A percentile compares a stretch with the other conserved stretches of the same genome.
Conservation (phyloP, 2,113 vertebrate genomes). For the Isichthys henryi region DNA sequence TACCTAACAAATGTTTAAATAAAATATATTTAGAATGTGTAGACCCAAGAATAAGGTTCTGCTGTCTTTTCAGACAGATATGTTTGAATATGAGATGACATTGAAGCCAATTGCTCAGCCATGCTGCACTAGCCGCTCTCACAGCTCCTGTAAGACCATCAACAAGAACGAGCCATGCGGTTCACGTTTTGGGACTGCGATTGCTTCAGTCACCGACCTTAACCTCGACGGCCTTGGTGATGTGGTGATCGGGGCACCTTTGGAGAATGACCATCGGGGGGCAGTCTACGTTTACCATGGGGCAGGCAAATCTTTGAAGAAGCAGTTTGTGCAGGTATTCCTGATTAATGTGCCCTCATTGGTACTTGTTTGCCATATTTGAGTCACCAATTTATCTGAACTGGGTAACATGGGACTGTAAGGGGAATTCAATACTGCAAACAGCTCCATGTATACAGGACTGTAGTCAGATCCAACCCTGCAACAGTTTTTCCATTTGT, state of each 20-base stretch:
- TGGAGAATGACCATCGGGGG: slow-evolving; percentile 86
- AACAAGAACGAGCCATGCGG: slow-evolving; percentile 82
- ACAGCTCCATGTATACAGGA: not conserved
- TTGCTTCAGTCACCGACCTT: slow-evolving; percentile 82
- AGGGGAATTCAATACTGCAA: not conserved
- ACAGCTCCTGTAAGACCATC: slow-evolving; percentile 56
- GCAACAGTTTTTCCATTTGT: not conserved
- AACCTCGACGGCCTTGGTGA: slow-evolving; percentile 87
- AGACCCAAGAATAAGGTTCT: not conserved
- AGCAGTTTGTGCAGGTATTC: slow-evolving; percentile 76
- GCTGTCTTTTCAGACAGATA: slow-evolving; percentile 49
- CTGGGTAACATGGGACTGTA: not conserved
- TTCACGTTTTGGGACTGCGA: slow-evolving; percentile 86
- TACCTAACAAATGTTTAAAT: not conserved
- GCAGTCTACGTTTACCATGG: slow-evolving; percentile 93
- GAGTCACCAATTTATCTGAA: not conserved
- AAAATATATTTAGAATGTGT: not conserved
- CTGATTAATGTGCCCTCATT: not conserved
- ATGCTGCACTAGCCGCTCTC: slow-evolving; percentile 66
- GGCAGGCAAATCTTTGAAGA: slow-evolving; percentile 59
- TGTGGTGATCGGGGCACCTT: slow-evolving; percentile 81
- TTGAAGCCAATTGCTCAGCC: slow-evolving; percentile 80
- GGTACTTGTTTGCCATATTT: not conserved
- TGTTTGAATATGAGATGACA: slow-evolving; percentile 75
- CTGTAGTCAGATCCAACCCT: not conserved